Evolutionary conservation across 2,113 vertebrate genomes (phyloP).

Genomic region (Nerophis lumbriciformis): DNA sequence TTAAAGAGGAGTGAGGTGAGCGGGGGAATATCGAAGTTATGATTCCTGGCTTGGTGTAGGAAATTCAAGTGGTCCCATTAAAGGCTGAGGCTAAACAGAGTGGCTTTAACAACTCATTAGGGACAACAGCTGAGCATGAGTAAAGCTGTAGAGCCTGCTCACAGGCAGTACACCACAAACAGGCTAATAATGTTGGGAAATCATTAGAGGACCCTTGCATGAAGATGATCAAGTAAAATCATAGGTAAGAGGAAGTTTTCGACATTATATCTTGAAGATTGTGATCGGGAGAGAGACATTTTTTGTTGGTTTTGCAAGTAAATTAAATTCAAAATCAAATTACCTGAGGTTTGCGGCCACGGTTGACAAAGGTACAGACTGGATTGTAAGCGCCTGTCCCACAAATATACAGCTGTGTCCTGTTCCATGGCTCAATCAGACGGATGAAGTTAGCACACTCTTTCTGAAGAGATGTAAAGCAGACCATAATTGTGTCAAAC

Average conservation of each 20-base stretch:
- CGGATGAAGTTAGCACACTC: conserved; percentile 97
- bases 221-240: conserved; percentile 30
- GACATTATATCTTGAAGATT: too few species aligned
- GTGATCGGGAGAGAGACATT: conserved; percentile 9
- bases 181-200: conserved; percentile 39
- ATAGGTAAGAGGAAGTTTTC: background rate
- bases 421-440: conserved; percentile 96
- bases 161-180: conserved; percentile 29
- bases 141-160: conserved; percentile 36
- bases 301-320: background rate
- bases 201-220: conserved; percentile 12
- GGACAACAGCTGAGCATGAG: conserved; percentile 61
- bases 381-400: conserved; percentile 97
- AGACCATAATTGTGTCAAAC: background rate
- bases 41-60: conserved; percentile 44
- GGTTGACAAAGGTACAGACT: conserved; percentile 90
- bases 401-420: conserved; percentile 92
- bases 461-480: conserved; percentile 69
- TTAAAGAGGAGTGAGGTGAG: conserved; percentile 49
- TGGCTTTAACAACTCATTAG: conserved; percentile 53
- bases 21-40: conserved; percentile 30
- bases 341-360: conserved; percentile 91
- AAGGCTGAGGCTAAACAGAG: conserved; percentile 66
- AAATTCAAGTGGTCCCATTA: conserved; percentile 66
- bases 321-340: background rate